phyloP scores from a whole-genome alignment of 1,140 invertebrate genomes.

The Drosophila miranda region DNA sequence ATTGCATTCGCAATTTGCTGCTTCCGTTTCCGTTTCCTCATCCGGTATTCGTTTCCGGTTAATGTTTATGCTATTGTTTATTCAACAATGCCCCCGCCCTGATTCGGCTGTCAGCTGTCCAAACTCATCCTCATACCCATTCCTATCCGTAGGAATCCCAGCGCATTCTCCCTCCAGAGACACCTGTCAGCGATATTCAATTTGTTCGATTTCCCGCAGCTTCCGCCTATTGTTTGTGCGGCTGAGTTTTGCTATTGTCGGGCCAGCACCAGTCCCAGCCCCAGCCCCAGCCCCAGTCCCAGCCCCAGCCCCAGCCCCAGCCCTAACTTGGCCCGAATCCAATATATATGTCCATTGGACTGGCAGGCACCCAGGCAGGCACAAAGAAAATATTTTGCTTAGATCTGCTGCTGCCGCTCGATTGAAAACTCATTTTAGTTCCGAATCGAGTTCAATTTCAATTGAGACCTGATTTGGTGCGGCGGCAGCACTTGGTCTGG shows the following conservation, averaged over 20 bases:
- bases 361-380: no score
- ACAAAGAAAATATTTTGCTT: conserved; percentile 23
- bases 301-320: neutral
- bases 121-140: no score
- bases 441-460: conserved; percentile 28
- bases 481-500: no score
- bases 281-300: no score
- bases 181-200: conserved; percentile 62
- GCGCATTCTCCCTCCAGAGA: conserved; percentile 27
- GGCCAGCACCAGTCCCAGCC: no score
- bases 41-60: conserved; percentile 36
- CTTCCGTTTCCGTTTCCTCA: conserved; percentile 34
- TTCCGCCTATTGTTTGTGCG: conserved; percentile 9
- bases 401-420: no score
- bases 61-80: conserved; percentile 13
- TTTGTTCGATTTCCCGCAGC: conserved; percentile 41
- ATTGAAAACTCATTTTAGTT: no score
- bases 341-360: neutral
- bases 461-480: neutral
- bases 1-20: conserved; percentile 62
- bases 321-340: conserved; percentile 33
- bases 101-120: conserved; percentile 12
- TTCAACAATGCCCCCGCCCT: neutral
- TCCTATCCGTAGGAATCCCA: conserved; percentile 12
- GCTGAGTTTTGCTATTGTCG: neutral